Evolutionary conservation across 2,888 invertebrate species (phyloP).

Genomic region (Hedya salicella): DNA sequence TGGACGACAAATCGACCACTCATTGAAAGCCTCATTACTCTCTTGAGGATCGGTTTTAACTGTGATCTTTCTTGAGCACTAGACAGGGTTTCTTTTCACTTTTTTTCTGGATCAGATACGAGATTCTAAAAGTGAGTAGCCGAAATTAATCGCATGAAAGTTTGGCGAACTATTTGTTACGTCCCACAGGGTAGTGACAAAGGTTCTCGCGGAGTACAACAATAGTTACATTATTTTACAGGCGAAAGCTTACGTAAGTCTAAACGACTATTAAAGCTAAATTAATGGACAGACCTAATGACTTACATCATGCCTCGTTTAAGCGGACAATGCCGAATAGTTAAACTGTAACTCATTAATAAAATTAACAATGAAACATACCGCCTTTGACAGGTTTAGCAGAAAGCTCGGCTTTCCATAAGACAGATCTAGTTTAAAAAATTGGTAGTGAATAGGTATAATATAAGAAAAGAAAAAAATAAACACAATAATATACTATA

Average conservation of each 20-base stretch:
- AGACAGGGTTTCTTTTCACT: constrained; percentile 1
- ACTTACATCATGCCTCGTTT: constrained; percentile 68
- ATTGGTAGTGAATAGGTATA: too few species aligned
- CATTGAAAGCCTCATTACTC: not conserved
- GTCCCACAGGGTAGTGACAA: constrained; percentile 62
- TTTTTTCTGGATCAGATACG: not conserved
- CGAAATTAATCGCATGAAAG: constrained; percentile 63
- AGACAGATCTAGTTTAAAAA: too few species aligned
- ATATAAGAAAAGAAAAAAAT: too few species aligned
- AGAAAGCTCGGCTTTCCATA: not conserved
- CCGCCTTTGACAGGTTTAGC: not conserved
- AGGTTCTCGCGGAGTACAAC: constrained; percentile 70
- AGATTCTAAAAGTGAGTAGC: not conserved
- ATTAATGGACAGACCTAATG: constrained; percentile 77
- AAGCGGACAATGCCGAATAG: constrained; percentile 58
- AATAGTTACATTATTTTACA: constrained; percentile 79
- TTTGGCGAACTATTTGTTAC: constrained; percentile 61
- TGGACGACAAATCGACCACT: constrained; percentile 48
- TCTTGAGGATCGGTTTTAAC: not conserved
- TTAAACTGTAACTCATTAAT: constrained; percentile 52
- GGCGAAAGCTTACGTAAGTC: constrained; percentile 77
- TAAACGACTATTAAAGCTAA: constrained; percentile 79
- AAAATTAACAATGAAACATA: constrained; percentile 41
- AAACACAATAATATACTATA: too few species aligned
- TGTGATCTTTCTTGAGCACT: not conserved